phyloP scores from a whole-genome alignment of 2,797 vertebrate species.

The Sebastes steindachneri region DNA sequence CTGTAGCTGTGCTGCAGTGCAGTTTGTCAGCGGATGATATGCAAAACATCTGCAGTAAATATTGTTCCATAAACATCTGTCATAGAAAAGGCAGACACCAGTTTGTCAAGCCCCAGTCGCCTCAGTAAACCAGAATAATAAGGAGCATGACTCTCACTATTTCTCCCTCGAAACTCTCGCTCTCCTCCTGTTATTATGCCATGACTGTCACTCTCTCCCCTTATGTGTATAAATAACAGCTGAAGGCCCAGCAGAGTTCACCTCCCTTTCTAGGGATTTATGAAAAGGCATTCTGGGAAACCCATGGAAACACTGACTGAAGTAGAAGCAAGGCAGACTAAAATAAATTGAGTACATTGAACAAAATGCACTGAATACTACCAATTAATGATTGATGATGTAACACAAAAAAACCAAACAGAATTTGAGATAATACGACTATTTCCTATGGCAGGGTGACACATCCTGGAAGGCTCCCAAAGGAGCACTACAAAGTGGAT shows the following conservation, averaged over 20 bases:
- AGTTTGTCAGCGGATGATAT: neutral
- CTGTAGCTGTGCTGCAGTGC: neutral
- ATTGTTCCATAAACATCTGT: neutral
- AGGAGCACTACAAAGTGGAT: neutral
- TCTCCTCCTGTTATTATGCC: slow-evolving; percentile 3
- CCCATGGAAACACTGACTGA: neutral
- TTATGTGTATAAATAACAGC: slow-evolving; percentile 18
- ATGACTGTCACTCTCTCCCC: slow-evolving; percentile 1
- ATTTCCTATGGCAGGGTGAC: too few species aligned
- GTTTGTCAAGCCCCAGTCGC: neutral
- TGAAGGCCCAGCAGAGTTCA: neutral
- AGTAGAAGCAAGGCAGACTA: neutral
- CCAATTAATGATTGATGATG: neutral
- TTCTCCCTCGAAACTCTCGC: neutral
- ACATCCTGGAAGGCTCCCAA: neutral
- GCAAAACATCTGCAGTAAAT: slow-evolving; percentile 2
- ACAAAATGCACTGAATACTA: neutral
- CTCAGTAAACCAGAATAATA: neutral
- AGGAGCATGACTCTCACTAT: neutral
- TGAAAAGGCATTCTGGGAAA: slow-evolving; percentile 16
- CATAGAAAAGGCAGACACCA: neutral
- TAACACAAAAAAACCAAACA: neutral
- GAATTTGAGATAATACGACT: too few species aligned
- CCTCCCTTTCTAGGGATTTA: slow-evolving; percentile 15
- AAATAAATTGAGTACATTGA: neutral